Conservation (phyloP, 2,113 vertebrate species). For the Lycocorax pyrrhopterus region DNA sequence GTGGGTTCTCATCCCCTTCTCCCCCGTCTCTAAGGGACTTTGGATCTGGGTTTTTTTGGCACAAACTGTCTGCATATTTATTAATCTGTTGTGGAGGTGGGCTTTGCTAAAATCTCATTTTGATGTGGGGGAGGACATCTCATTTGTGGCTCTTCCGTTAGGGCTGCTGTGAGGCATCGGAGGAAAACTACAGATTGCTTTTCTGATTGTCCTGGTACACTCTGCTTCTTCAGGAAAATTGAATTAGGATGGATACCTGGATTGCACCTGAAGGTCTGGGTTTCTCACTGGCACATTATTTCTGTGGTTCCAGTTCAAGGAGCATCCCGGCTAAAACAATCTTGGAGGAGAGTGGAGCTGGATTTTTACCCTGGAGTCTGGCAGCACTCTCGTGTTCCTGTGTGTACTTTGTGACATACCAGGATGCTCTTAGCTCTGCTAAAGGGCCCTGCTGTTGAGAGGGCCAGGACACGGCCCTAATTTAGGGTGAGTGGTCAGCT, state of each 20-base stretch:
- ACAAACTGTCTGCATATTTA: not conserved
- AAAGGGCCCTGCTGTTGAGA: not conserved
- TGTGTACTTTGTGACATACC: rapidly evolving
- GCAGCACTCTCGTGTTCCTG: rapidly evolving
- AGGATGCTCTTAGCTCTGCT: not conserved
- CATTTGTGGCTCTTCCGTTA: not conserved
- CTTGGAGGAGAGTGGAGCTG: not conserved
- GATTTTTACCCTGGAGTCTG: not conserved
- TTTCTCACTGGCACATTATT: not conserved
- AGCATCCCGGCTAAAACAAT: not conserved
- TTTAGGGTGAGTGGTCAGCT: not conserved
- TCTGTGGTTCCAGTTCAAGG: not conserved
- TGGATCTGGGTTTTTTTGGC: not conserved
- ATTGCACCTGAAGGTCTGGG: not conserved
- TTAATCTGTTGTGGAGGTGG: not conserved
- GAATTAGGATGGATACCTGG: not conserved
- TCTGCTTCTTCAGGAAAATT: not conserved
- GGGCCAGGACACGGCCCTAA: not conserved
- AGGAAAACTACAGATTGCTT: not conserved
- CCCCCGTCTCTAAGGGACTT: not conserved
- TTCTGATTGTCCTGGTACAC: conserved; percentile 17
- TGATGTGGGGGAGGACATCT: not conserved
- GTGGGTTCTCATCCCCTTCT: not conserved
- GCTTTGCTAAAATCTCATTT: not conserved
- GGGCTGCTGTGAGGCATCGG: not conserved